A percentile compares a stretch with the other conserved stretches of the same genome.
phyloP scores from a whole-genome alignment of 1,140 invertebrate species.

The Coptotermes formosanus region DNA sequence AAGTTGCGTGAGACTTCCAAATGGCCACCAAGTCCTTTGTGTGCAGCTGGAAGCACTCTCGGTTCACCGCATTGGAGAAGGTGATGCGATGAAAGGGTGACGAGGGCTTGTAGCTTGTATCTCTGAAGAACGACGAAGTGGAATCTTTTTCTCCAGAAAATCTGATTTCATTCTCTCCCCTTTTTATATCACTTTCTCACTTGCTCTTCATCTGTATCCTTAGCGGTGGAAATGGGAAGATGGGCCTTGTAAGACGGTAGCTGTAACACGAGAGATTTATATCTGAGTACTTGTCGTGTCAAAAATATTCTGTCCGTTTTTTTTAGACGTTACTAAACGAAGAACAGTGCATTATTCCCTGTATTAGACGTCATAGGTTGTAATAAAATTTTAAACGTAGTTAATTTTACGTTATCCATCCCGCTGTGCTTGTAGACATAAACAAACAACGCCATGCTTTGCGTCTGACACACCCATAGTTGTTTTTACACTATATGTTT shows the following conservation, averaged over 20 bases:
- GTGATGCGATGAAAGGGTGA: not conserved
- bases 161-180: conserved; percentile 2
- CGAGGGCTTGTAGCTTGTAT: not conserved
- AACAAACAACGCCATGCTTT: no score
- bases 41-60: not conserved
- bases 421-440: no score
- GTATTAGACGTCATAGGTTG: no score
- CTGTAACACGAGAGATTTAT: not conserved
- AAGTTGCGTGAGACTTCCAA: not conserved
- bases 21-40: not conserved
- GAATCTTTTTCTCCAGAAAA: not conserved
- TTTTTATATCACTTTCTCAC: not conserved
- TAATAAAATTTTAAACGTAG: no score
- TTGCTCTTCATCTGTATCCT: not conserved
- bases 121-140: not conserved
- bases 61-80: not conserved
- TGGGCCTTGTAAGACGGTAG: not conserved
- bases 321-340: no score
- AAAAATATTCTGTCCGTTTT: not conserved
- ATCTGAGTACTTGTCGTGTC: not conserved
- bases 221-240: not conserved
- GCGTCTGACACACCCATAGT: no score
- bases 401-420: no score
- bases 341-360: no score
- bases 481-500: no score